Evolutionary conservation across 1,140 invertebrate genomes (phyloP), one percentile per base, ranked within the genome.

Genomic region (Bradysia coprophila): DNA sequence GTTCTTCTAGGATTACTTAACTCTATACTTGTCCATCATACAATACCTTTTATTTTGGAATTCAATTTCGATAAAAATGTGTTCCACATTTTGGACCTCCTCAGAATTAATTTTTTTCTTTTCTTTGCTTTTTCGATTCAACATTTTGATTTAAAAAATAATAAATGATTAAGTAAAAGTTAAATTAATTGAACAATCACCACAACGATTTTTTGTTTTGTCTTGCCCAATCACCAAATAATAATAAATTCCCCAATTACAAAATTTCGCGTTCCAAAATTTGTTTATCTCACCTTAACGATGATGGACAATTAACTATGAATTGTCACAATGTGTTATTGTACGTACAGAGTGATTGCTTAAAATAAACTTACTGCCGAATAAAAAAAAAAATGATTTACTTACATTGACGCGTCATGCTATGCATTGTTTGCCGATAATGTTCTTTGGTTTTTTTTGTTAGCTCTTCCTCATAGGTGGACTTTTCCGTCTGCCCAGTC

Each of bases 361-460:
- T 6, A 9, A 24, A 24, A 31, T 41, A 42, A 42, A 31, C 10
- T 3, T 36, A 34, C 13, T 36, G 4, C 19, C 8, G 18, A n/a
- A n/a, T n/a, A n/a, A n/a, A 15, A 33, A 41, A 44, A 10, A 22
- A 36, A 41, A 36, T 19, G 21, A 33, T 43, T 40, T 57, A 79
- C 84, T 80, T 78, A 90, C 87, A 89, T 73, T 90, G 85, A 48
- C 76, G 69, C 2, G 84, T 59, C 39, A 90, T 73, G 49, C 73
- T 75, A 46, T 78, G 75, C 72, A 88, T 86, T 57, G 83, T 73
- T 24, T 81, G 79, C 45, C 78, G 78, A 57, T 84, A 73, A 16
- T 77, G 68, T 45, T 84, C 77, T 55, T 83, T 87, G 10, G 83
- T 76, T 48, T 75, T 78, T 34, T 79, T 72, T n/a, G n/a, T n/a